These are phyloP conservation scores for Balaenoptera acutorostrata DNA, from an alignment of 2,113 vertebrate genomes.

Conservation along the genomic window DNA sequence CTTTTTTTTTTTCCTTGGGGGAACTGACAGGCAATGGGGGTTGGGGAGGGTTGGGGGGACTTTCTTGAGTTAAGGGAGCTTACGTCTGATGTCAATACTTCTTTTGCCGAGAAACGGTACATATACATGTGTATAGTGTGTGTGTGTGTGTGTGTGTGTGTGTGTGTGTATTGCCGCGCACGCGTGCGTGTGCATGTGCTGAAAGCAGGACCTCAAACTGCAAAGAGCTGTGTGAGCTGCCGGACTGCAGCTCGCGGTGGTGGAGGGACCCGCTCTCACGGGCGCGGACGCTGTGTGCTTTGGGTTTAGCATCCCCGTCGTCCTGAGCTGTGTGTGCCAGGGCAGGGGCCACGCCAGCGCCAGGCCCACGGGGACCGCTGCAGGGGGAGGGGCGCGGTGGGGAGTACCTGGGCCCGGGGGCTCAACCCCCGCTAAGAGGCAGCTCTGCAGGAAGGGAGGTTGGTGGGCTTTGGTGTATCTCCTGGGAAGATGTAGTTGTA, in stretches of 20 bases:
- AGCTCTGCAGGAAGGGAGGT: neutral
- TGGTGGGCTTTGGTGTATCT: neutral
- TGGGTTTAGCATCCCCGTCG: constrained; percentile 35
- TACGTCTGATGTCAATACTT: constrained; percentile 72
- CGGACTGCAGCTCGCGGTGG: neutral
- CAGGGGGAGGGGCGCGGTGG: neutral
- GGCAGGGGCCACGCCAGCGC: neutral
- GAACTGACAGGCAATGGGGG: neutral
- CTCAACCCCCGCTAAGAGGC: neutral
- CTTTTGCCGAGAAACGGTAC: constrained; percentile 64
- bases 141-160: neutral
- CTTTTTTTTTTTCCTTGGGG: constrained; percentile 72
- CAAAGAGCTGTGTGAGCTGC: neutral
- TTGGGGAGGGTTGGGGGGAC: constrained; percentile 53
- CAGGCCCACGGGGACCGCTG: neutral
- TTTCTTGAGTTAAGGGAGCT: constrained; percentile 65
- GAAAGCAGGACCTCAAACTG: neutral
- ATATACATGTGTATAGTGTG: constrained; percentile 53
- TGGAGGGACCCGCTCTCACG: neutral
- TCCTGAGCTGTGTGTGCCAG: neutral
- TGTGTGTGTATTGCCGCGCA: neutral
- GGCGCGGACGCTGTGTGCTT: constrained; percentile 43
- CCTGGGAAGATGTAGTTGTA: neutral
- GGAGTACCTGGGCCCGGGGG: neutral
- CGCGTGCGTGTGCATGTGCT: neutral